Base-by-base conservation (phyloP, 2,113 vertebrate genomes). In the Trematomus loennbergii region DNA sequence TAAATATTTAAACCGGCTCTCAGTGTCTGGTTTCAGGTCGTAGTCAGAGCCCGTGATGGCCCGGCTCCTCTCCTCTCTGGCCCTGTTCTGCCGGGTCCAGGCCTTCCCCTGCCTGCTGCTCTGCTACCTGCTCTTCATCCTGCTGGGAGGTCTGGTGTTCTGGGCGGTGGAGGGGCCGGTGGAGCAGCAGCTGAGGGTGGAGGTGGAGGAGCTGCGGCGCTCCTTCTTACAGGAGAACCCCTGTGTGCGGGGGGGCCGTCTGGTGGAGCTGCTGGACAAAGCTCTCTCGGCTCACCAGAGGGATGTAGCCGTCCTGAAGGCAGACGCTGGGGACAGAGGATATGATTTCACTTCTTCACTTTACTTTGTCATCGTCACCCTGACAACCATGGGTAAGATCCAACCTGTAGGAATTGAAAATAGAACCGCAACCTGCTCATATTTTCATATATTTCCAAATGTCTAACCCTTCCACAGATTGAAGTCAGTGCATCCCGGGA, bases 341-440 rank as follows among this genome's bases (percentile, higher is more conserved):
- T 94, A 92, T 58, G 94, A 96, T 25, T 94, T 97, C 70, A 89
- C 94, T 22, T 96, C 96, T 0, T 94, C 96, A 0, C 86, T 96
- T 54, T 96, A 96, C 82, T 97, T 96, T 50, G 88, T 95, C 7
- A 91, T 91, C 45, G 92, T 93, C 62, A 91, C 94, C 49, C 93
- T 96, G 82, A 95, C 94, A 46, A 96, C 96, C 45, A 94, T 95
- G 12, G 96, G 96, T 96, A 89, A 92, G 64, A 20, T n/a, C 1
- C n/a, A 1, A 3, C 18, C 3, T 22, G 53, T 9, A 5, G 7
- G 10, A 0, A 20, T 15, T 9, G 15, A 1, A 40, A 40, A 40
- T 8, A 40, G 8, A 40, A 8, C 49, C 13, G 29, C 49, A 49
- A 16, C 20, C 22, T 50, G 11, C 18, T 17, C 4, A 29, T 33